phyloP scores from a whole-genome alignment of 2,888 invertebrate species.

The Muschampia plurimacula region DNA sequence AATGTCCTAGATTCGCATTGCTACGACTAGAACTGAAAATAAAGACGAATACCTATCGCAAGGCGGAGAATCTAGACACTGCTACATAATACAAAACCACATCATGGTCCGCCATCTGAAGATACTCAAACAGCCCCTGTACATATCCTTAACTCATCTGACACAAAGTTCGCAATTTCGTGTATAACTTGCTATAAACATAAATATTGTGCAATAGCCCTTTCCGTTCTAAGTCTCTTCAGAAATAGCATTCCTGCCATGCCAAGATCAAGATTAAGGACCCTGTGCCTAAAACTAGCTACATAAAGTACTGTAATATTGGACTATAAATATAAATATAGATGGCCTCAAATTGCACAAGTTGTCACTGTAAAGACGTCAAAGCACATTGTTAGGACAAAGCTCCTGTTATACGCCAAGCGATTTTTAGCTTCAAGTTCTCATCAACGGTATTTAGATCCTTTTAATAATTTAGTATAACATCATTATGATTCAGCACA shows the following conservation, averaged over 20 bases:
- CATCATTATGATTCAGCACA: no score
- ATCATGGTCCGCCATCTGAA: no score
- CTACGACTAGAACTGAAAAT: no score
- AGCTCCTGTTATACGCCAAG: background rate
- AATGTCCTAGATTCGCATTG: no score
- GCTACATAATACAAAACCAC: no score
- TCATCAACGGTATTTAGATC: background rate
- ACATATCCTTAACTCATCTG: no score
- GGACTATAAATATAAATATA: conserved; percentile 34
- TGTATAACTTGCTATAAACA: background rate
- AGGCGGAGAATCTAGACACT: no score
- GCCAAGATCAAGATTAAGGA: conserved; percentile 23
- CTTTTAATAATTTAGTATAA: no score
- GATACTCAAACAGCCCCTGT: no score
- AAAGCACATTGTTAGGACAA: conserved; percentile 11
- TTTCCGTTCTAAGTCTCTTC: conserved; percentile 3
- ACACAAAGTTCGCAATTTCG: no score
- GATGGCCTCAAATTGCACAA: conserved; percentile 36
- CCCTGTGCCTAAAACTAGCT: conserved; percentile 20
- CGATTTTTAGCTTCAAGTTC: background rate
- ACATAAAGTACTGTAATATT: conserved; percentile 33
- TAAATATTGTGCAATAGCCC: background rate
- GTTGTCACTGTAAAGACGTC: conserved; percentile 31
- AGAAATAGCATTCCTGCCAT: conserved; percentile 17
- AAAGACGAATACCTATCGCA: no score